Percentiles rank a stretch among this genome's conserved stretches.
phyloP scores from a whole-genome alignment of 2,888 invertebrate species.

The Poecilobothrus nobilitatus region DNA sequence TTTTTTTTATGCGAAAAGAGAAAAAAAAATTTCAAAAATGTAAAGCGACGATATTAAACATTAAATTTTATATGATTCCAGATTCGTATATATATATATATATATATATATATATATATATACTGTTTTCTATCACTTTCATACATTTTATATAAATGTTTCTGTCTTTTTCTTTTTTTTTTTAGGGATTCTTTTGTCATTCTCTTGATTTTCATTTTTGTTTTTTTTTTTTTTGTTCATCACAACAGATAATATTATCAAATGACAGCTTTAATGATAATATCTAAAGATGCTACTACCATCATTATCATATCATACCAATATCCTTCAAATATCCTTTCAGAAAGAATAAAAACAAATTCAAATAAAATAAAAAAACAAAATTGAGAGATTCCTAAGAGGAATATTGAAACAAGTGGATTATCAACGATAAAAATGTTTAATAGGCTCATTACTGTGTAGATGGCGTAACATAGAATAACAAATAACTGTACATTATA shows the following conservation, averaged over 20 bases:
- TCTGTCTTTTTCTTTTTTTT: background rate
- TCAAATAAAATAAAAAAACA: background rate
- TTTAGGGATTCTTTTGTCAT: background rate
- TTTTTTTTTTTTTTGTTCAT: background rate
- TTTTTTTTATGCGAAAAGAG: background rate
- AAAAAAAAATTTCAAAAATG: background rate
- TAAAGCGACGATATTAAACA: background rate
- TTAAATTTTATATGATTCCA: background rate
- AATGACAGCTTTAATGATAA: conserved; percentile 3
- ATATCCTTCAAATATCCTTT: conserved; percentile 4
- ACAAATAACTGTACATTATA: background rate
- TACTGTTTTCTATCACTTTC: background rate
- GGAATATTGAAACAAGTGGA: conserved; percentile 6
- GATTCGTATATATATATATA: no score
- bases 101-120: no score
- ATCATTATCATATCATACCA: background rate
- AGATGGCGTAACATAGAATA: background rate
- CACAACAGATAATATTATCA: background rate
- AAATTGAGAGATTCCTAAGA: background rate
- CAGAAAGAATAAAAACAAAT: background rate
- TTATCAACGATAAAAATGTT: conserved; percentile 2
- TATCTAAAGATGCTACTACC: background rate
- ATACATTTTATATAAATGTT: background rate
- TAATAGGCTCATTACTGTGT: background rate
- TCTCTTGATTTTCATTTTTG: background rate